A percentile compares a stretch with the other conserved stretches of the same genome.
Evolutionary conservation across 1,140 invertebrate genomes (phyloP).

Genomic region (Heliothis subflexa): DNA sequence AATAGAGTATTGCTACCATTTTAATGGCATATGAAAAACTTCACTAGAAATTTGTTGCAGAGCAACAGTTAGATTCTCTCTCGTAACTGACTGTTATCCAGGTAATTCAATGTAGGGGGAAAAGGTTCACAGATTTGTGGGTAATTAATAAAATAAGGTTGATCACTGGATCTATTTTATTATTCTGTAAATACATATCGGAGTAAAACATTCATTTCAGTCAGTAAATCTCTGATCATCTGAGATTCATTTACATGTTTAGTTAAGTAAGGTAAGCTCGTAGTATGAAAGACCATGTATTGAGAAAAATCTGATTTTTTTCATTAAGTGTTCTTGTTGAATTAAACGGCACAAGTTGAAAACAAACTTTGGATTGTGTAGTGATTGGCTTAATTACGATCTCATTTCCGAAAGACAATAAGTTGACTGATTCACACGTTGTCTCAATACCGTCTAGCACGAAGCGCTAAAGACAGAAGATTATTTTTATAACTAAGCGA

Average conservation of each 20-base stretch:
- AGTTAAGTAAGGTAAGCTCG: neutral
- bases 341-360: neutral
- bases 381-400: neutral
- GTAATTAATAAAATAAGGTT: neutral
- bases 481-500: too few relatives aligned
- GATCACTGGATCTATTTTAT: conserved; percentile 20
- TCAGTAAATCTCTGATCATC: conserved; percentile 16
- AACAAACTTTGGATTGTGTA: neutral
- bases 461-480: too few relatives aligned
- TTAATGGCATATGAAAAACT: too few relatives aligned
- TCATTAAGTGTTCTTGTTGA: neutral
- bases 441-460: too few relatives aligned
- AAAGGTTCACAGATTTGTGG: neutral
- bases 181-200: neutral
- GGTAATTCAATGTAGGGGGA: too few relatives aligned
- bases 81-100: too few relatives aligned
- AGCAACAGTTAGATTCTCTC: too few relatives aligned
- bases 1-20: too few relatives aligned
- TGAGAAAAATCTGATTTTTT: neutral
- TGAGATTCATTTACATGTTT: conserved; percentile 12
- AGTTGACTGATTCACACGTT: too few relatives aligned
- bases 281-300: neutral
- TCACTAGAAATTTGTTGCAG: too few relatives aligned
- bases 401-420: too few relatives aligned
- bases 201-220: conserved; percentile 11